Evolutionary conservation across 2,113 vertebrate species (phyloP).

Genomic region (Ophiodon elongatus): DNA sequence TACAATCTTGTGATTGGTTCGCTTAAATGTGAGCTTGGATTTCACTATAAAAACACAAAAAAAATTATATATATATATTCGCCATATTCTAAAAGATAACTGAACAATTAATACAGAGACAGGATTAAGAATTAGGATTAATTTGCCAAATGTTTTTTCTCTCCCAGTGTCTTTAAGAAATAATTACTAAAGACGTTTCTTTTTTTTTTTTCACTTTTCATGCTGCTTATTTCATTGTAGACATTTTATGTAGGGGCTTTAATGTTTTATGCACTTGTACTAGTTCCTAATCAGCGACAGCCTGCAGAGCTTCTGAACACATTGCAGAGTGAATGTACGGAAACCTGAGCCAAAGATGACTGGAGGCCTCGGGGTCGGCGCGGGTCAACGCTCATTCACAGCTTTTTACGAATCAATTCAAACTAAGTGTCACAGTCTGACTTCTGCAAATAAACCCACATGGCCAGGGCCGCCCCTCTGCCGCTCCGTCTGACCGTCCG

Average conservation of each 20-base stretch:
- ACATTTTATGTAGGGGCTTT: neutral
- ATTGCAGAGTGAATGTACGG: constrained; percentile 6
- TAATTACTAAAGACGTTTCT: too few relatives aligned
- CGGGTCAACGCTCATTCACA: constrained; percentile 63
- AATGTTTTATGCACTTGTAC: constrained; percentile 1
- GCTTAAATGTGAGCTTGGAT: too few relatives aligned
- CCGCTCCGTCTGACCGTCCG: constrained; percentile 15
- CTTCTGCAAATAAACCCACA: constrained; percentile 75
- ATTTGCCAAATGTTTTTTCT: neutral
- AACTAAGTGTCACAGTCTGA: constrained; percentile 67
- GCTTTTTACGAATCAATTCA: constrained; percentile 73
- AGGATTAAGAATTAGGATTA: neutral
- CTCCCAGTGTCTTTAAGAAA: neutral
- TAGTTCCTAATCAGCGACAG: constrained; percentile 15
- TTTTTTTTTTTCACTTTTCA: neutral
- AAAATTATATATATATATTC: neutral
- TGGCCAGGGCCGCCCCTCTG: constrained; percentile 8
- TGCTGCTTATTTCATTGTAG: neutral
- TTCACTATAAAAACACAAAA: neutral
- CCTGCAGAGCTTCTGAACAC: constrained; percentile 22
- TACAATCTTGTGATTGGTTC: neutral
- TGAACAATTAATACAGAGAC: neutral
- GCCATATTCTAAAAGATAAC: neutral
- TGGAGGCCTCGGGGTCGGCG: constrained; percentile 50
- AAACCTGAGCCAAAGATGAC: constrained; percentile 47